Evolutionary conservation across 2,797 vertebrate genomes (phyloP), one percentile per base, ranked within the genome.

Genomic region (Centropyge bicolor): DNA sequence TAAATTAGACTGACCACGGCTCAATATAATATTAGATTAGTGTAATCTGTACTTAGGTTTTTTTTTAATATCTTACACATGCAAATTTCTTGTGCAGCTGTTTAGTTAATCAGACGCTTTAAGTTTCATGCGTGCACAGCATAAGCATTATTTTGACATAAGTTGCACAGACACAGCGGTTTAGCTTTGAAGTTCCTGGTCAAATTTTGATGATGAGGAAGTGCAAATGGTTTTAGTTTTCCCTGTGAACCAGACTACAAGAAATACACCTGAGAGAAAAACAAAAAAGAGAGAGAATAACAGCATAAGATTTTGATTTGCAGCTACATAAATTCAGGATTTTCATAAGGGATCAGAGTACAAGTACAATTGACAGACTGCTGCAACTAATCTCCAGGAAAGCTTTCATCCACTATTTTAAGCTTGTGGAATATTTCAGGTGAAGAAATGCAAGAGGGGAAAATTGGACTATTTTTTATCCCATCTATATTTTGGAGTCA

Each of bases 321-420:
- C 27, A 66, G 63, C 48, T 74, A 66, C n/a, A 49, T 78, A 51
- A 60, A 78, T 83, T 71, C 31, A 70, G 78, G 86, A 82, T 85
- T 88, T 88, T 78, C 27, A 69, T 27, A 57, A 57, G 52, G 55
- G 51, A 82, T 82, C 76, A 74, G 49, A 87, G n/a, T n/a, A n/a
- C n/a, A n/a, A 85, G 78, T 81, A 72, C 74, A 86, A 85, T 60
- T 78, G 89, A 88, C 77, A 81, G 73, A 78, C 74, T 70, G 70
- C 76, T 81, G 68, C 72, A 78, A 88, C 76, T 75, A 81, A 92
- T 88, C 82, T 84, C 38, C 52, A 36, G 62, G 41, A 89, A 83
- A 70, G 74, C 88, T 83, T 88, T 88, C 78, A 88, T 85, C 76
- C 73, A 40, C 76, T 68, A 62, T 91, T 77, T 87, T 73, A 83